Conservation (phyloP, 2,113 vertebrate species). For the Connochaetes taurinus region DNA sequence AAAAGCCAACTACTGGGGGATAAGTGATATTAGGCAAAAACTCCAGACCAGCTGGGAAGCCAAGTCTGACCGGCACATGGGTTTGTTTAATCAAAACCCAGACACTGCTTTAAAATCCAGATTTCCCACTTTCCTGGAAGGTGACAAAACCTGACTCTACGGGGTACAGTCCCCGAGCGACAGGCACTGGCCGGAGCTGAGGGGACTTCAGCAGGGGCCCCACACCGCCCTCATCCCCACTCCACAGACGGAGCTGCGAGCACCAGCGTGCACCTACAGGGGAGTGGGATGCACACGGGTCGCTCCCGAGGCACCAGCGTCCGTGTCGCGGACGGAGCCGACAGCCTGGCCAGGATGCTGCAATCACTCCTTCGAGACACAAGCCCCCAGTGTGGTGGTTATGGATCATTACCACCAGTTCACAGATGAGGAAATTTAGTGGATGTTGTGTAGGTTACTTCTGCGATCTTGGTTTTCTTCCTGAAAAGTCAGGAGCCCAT, state of each 20-base stretch:
- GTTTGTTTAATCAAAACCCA: not conserved
- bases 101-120: not conserved
- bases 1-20: not conserved
- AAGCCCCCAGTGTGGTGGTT: too few species aligned
- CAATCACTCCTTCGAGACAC: fast-evolving
- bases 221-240: fast-evolving
- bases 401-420: fast-evolving
- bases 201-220: too few species aligned
- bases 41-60: not conserved
- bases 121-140: not conserved
- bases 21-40: too few species aligned
- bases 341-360: fast-evolving
- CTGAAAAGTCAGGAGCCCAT: fast-evolving
- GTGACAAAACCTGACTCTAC: not conserved
- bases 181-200: not conserved
- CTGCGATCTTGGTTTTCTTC: not conserved
- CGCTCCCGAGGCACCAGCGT: fast-evolving
- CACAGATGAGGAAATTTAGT: not conserved
- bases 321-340: fast-evolving
- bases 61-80: not conserved
- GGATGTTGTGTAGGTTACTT: not conserved
- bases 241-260: fast-evolving
- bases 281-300: not conserved
- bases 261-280: fast-evolving
- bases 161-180: fast-evolving